Evolutionary conservation across 2,888 invertebrate species (phyloP).

Genomic region (Heteropelma amictum): DNA sequence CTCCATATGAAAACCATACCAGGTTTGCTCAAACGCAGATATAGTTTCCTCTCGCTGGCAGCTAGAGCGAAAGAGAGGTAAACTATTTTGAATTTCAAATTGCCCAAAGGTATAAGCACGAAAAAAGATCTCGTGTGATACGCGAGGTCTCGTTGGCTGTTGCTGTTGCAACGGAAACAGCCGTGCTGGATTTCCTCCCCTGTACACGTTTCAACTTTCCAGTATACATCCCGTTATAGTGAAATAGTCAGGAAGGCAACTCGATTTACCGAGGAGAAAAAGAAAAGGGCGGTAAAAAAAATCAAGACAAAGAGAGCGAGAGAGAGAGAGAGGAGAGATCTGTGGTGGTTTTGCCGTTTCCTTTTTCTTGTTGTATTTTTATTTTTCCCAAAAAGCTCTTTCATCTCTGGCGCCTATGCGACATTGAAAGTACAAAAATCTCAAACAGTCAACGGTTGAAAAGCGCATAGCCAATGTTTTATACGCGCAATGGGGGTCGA

Average conservation of each 20-base stretch:
- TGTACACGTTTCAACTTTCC: conserved; percentile 40
- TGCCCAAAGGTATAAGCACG: conserved; percentile 59
- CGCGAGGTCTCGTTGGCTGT: conserved; percentile 55
- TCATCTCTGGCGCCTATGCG: conserved; percentile 27
- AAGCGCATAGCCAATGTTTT: no score
- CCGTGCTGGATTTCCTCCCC: conserved; percentile 27
- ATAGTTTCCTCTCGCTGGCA: conserved; percentile 45
- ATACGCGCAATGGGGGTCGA: no score
- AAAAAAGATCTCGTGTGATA: conserved; percentile 56
- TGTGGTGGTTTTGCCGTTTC: conserved; percentile 24
- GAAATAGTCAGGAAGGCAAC: conserved; percentile 47
- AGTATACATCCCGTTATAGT: conserved; percentile 48
- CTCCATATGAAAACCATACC: conserved; percentile 29
- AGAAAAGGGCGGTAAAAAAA: neutral
- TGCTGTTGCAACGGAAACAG: conserved; percentile 35
- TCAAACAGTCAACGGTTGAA: conserved; percentile 4
- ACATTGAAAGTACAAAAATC: conserved; percentile 26
- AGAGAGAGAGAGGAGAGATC: neutral
- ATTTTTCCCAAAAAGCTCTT: conserved; percentile 36
- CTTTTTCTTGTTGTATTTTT: conserved; percentile 16
- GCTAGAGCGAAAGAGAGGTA: conserved; percentile 61
- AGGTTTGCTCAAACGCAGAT: conserved; percentile 39
- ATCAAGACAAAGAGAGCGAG: conserved; percentile 3
- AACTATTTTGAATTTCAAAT: conserved; percentile 72
- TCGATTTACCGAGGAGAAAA: conserved; percentile 27